Base-by-base conservation (phyloP, 2,113 vertebrate species). In the Phodopus roborovskii region DNA sequence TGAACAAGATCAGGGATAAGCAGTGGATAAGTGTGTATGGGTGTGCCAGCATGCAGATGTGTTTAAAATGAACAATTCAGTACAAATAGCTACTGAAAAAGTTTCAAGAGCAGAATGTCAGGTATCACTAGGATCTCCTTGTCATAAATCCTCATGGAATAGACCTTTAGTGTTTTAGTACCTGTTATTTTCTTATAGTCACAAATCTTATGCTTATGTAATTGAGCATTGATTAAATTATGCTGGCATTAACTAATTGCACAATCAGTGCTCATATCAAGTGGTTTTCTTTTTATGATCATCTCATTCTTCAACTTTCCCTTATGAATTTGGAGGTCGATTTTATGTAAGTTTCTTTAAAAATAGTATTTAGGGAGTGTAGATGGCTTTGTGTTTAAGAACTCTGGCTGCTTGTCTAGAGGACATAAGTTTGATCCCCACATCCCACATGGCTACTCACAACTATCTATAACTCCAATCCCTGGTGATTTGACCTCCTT, bases 181-280 rank as follows among this genome's bases (percentile, higher is more conserved):
- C 3, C 33, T 17, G 33, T 45, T 45, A 70, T 86, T 91, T 56
- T 36, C 13, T 50, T 20, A 62, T 83, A 30, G 39, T 81, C n/a
- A 53, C 28, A 75, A 20, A 84, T 53, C 86, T 90, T 92, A 90
- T 75, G 66, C 30, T 95, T 26, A 22, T 93, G 45, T 60, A 89
- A 88, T 26, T 48, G 92, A 64, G 24, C 15, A 70, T 68, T 73
- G 60, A 85, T 82, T 96, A 95, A 95, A 77, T 93, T 84, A 95
- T 92, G 26, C 39, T 86, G 36, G 28, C 15, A 45, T 48, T 95
- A 95, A 81, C 79, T 93, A 88, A 91, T 36, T 58, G 85, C 28
- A 89, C 66, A 95, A 95, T 87, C 74, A 90, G 48, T 93, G 73
- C 16, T 77, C 60, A 2, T 70, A 90, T 42, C 28, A 94, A 95